A percentile compares a stretch with the other conserved stretches of the same genome.
phyloP scores from a whole-genome alignment of 2,888 invertebrate genomes.

The Zygaena filipendulae region DNA sequence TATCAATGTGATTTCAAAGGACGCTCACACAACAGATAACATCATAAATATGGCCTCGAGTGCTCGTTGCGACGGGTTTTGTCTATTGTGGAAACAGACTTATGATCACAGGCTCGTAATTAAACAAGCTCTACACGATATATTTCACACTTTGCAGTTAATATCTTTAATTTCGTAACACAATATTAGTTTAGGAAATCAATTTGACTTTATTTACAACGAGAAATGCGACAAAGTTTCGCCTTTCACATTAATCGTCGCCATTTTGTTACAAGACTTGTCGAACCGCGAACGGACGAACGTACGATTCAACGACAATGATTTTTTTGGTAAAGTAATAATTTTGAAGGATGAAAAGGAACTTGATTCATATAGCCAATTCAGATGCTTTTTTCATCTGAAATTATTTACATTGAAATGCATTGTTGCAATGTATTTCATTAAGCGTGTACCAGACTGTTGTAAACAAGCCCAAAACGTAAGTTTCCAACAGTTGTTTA shows the following conservation, averaged over 20 bases:
- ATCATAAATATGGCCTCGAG: conserved; percentile 75
- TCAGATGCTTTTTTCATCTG: too few relatives aligned
- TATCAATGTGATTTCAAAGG: conserved; percentile 58
- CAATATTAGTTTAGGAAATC: conserved; percentile 32
- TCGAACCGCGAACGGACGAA: conserved; percentile 63
- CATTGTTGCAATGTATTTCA: too few relatives aligned
- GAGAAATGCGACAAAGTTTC: conserved; percentile 65
- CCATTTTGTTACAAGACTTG: conserved; percentile 73
- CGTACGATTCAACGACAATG: conserved; percentile 67
- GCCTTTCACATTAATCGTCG: conserved; percentile 75
- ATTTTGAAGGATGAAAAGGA: too few relatives aligned
- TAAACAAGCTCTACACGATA: too few relatives aligned
- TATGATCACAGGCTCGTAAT: too few relatives aligned
- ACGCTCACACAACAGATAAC: conserved; percentile 69
- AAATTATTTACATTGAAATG: too few relatives aligned
- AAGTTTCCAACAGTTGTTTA: too few relatives aligned
- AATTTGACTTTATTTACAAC: conserved; percentile 62
- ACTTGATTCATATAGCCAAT: too few relatives aligned
- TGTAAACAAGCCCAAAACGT: too few relatives aligned
- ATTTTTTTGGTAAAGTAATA: too few relatives aligned
- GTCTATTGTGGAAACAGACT: conserved; percentile 66
- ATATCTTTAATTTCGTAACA: conserved; percentile 27
- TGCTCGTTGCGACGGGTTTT: conserved; percentile 65
- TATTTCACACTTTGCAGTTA: conserved; percentile 33
- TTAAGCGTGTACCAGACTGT: too few relatives aligned